Base-by-base conservation (phyloP, 2,113 vertebrate genomes). In the Pithys albifrons region DNA sequence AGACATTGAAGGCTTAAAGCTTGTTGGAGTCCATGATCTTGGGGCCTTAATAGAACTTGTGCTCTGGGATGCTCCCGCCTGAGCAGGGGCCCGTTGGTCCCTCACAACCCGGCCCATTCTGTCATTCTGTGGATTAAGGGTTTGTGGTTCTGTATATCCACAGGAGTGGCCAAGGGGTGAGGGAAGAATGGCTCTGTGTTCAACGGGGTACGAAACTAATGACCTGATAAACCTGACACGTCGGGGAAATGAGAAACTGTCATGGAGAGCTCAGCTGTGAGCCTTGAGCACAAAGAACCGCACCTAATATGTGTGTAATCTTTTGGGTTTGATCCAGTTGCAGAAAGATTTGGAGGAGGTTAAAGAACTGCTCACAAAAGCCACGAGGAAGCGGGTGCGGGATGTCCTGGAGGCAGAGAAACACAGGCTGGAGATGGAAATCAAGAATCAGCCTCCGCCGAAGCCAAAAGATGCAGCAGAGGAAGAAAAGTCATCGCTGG, bases 321-420 rank as follows among this genome's bases (percentile, higher is more conserved):
- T 91, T 37, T 61, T 85, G 1, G 77, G 87, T 89, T 73, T 29
- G 61, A 83, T 79, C 24, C 97, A 99, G 98, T 89, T 99, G 37
- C 99, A 99, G 97, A 98, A 98, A 71, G 99, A 99, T 94, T 97
- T 99, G 92, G 97, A 98, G 79, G 99, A 99, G 94, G 96, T 99
- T 69, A 98, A 98, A 19, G 97, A 97, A 6, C 95, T 99, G 57
- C 70, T 99, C 74, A 96, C 97, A 12, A 99, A 98, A 33, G 89
- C 98, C 23, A 98, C 98, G 24, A 98, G 99, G 89, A 98, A 98
- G 89, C 96, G 99, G 51, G 94, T 99, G 20, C 97, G 97, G 39
- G 99, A 99, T 74, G 80, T 98, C 16, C 97, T 99, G 22, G 96
- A 95, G 80, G 97, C 98, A 82, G 99, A 99, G 95, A 98, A 99